Conservation (phyloP, 2,113 vertebrate species). For the Nesogale talazaci region DNA sequence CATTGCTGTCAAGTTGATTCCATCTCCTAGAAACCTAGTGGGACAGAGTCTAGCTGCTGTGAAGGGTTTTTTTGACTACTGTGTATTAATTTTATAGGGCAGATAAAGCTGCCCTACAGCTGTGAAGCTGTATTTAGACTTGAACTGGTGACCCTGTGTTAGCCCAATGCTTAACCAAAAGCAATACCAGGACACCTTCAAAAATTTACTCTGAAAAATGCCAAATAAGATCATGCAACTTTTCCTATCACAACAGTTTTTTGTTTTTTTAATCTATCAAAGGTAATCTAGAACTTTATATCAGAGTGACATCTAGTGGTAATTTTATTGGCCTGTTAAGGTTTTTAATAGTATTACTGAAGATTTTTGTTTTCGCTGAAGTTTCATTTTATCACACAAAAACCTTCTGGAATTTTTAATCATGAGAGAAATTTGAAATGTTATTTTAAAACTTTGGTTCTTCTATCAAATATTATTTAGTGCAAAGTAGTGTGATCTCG, state of each 20-base stretch:
- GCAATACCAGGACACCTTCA: too few relatives aligned
- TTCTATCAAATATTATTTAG: slow-evolving; percentile 28
- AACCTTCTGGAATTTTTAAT: slow-evolving; percentile 35
- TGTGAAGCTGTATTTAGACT: too few relatives aligned
- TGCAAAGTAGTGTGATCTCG: not conserved
- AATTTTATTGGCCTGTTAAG: not conserved
- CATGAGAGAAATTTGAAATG: slow-evolving; percentile 42
- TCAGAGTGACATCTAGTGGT: slow-evolving; percentile 85
- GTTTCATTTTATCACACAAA: slow-evolving; percentile 58
- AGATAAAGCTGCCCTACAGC: too few relatives aligned
- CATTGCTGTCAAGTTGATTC: too few relatives aligned
- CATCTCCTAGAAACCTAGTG: too few relatives aligned
- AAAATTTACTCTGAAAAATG: not conserved
- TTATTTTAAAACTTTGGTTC: not conserved
- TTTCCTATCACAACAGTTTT: not conserved
- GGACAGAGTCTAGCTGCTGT: too few relatives aligned
- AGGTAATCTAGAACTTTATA: slow-evolving; percentile 61
- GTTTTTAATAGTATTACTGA: slow-evolving; percentile 16
- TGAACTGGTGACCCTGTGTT: too few relatives aligned
- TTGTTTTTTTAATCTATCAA: not conserved
- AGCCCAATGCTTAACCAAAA: too few relatives aligned
- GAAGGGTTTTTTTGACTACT: too few relatives aligned
- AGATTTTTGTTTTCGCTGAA: not conserved
- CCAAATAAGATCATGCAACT: slow-evolving; percentile 6
- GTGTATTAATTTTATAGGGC: too few relatives aligned